phyloP scores from a whole-genome alignment of 2,113 vertebrate species.

The cattle (Bos taurus) region DNA sequence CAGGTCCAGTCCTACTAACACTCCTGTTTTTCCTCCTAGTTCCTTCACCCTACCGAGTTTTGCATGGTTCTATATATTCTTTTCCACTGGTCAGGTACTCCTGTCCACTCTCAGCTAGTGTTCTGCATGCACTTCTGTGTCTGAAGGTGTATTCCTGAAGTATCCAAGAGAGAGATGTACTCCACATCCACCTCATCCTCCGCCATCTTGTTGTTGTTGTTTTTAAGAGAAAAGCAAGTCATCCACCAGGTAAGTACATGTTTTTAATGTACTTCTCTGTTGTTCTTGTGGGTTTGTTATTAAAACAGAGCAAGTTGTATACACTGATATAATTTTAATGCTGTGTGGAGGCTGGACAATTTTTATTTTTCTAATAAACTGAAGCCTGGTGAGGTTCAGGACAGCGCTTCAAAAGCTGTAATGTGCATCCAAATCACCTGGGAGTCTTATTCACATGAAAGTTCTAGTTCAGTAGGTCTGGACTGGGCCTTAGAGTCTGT shows the following conservation, averaged over 20 bases:
- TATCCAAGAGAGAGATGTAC: background rate
- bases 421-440: background rate
- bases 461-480: background rate
- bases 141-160: background rate
- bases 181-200: background rate
- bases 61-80: background rate
- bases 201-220: background rate
- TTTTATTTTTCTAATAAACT: slow-evolving; percentile 17
- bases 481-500: background rate
- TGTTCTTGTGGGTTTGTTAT: background rate
- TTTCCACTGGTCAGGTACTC: background rate
- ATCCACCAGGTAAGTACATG: background rate
- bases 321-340: background rate
- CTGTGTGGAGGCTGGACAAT: background rate
- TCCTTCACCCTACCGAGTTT: background rate
- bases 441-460: background rate
- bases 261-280: background rate
- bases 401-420: background rate
- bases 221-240: background rate
- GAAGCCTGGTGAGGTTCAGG: background rate
- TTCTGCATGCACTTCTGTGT: background rate
- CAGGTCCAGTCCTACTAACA: background rate
- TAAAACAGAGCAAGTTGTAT: background rate
- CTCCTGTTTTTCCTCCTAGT: background rate
- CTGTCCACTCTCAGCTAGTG: background rate